Evolutionary conservation across 2,113 vertebrate species (phyloP).

Genomic region (Perccottus glenii): DNA sequence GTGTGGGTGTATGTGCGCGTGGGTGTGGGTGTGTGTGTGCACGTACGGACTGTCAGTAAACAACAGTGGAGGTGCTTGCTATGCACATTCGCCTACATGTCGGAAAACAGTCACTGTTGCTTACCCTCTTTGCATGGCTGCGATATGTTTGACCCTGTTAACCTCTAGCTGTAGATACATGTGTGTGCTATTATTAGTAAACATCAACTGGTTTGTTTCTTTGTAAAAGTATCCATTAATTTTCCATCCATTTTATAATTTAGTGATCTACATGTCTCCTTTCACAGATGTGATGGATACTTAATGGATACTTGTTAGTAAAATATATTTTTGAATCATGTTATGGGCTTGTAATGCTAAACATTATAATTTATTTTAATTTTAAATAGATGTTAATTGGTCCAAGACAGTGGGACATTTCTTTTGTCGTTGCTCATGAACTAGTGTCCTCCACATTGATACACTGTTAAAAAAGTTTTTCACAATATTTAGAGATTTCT

Average conservation of each 20-base stretch:
- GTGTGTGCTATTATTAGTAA: constrained; percentile 43
- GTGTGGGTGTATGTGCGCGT: not conserved
- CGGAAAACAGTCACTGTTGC: constrained; percentile 59
- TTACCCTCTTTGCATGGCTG: constrained; percentile 77
- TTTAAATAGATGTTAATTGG: constrained; percentile 42
- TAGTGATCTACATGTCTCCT: not conserved
- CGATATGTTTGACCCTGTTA: constrained; percentile 60
- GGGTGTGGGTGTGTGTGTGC: constrained; percentile 21
- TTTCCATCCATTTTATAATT: constrained; percentile 30
- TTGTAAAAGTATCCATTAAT: constrained; percentile 70
- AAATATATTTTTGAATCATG: constrained; percentile 33
- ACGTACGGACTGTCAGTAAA: constrained; percentile 46
- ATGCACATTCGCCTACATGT: constrained; percentile 19
- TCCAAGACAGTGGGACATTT: constrained; percentile 66
- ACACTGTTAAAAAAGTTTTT: not conserved
- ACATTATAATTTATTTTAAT: constrained; percentile 24
- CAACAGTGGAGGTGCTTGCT: constrained; percentile 60
- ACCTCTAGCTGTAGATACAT: constrained; percentile 30
- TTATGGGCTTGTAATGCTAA: constrained; percentile 48
- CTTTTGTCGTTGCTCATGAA: constrained; percentile 10
- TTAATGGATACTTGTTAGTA: constrained; percentile 71
- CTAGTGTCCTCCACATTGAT: not conserved
- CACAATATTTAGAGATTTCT: not conserved
- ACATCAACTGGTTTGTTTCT: constrained; percentile 34
- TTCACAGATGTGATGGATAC: constrained; percentile 32